Evolutionary conservation across 2,113 vertebrate species (phyloP), one percentile per base, ranked within the genome.

Genomic region (Actenoides lindsayi): DNA sequence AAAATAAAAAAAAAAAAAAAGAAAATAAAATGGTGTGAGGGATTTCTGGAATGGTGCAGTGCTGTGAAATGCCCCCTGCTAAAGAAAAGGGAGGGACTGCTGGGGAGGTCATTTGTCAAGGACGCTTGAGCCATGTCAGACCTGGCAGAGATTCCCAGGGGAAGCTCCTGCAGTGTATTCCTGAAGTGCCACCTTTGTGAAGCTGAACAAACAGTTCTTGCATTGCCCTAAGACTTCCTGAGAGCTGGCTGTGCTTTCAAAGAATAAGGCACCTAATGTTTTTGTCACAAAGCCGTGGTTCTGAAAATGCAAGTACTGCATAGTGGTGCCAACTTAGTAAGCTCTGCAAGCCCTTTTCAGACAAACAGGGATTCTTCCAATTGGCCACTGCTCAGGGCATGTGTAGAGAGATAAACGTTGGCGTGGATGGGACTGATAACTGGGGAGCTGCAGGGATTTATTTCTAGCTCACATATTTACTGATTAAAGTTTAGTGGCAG

Each of bases 381-480:
- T 59, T 23, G 31, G 50, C 35, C 13, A 11, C 4, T 69, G 44
- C 67, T 83, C 41, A 10, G 71, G 13, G 57, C 17, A 7, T 10
- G 25, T 86, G 76, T 31, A 30, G 59, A 16, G 84, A 42, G 75
- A 59, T 16, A 2, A 42, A 37, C 3, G 39, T 89, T 31, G 2
- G 48, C 0, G 1, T 64, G 93, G 87, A 12, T 25, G 39, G 48
- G 13, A 16, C 70, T 85, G 93, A 92, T 95, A 92, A 54, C 30
- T 21, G 17, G 53, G 35, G 86, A 69, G 59, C 8, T 76, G 90
- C 89, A 91, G 87, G 44, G 94, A 76, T 96, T 97, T 95, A 74
- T 94, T 94, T 95, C 65, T 37, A 28, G 74, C 53, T 13, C 23
- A 11, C 4, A 1, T 46, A 25, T 78, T 78, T 57, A 11, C 56